Conservation (phyloP, 2,113 vertebrate genomes). For the Phylloscopus trochilus region DNA sequence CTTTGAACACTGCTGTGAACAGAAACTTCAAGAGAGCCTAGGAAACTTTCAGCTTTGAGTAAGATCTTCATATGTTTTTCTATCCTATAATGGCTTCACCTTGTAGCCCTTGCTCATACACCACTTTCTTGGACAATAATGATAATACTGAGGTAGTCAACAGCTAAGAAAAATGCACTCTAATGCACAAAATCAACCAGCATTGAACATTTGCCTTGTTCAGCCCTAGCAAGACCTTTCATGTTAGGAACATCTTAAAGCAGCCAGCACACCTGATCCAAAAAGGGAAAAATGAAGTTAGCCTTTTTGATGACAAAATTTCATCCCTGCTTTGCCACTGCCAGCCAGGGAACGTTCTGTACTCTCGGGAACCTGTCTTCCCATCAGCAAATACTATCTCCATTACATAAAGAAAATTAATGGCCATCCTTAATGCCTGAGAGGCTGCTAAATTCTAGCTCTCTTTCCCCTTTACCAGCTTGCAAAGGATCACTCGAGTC, state of each 20-base stretch:
- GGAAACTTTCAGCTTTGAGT: neutral
- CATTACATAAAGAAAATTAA: neutral
- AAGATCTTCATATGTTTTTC: neutral
- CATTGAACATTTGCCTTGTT: neutral
- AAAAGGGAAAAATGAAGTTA: neutral
- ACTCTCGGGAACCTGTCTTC: neutral
- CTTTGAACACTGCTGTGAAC: neutral
- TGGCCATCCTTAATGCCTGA: neutral
- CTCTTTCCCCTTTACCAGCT: neutral
- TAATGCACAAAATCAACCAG: neutral
- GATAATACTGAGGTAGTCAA: neutral
- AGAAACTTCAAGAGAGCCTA: neutral
- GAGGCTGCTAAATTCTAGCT: neutral
- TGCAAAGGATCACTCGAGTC: fast-evolving
- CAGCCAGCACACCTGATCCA: neutral
- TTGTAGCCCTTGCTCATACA: neutral
- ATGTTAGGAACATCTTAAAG: neutral
- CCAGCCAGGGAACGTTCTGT: neutral
- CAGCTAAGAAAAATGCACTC: neutral
- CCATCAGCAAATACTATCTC: neutral
- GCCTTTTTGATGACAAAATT: neutral
- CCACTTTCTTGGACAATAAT: neutral
- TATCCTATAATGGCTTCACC: neutral
- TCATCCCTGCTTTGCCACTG: neutral
- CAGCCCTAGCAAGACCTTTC: neutral